These are phyloP conservation scores for Acanthosoma haemorrhoidale DNA, from an alignment of 2,888 invertebrate genomes.

Conservation along the genomic window DNA sequence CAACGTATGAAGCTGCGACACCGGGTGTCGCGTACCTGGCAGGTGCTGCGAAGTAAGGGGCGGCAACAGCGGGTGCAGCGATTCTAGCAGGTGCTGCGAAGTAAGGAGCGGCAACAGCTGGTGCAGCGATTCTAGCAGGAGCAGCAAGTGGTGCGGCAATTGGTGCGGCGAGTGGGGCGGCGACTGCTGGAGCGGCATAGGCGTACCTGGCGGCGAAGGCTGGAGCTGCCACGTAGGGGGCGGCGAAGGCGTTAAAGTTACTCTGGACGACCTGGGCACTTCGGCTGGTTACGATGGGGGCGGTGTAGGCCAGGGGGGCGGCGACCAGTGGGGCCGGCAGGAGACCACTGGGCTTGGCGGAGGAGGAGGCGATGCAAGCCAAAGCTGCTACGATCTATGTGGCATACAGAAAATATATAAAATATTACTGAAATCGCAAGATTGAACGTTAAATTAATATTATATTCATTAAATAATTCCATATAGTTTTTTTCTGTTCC, in stretches of 20 bases:
- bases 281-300: conserved; percentile 58
- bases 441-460: too few species aligned
- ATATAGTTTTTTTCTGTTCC: too few species aligned
- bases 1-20: neutral
- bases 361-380: conserved; percentile 1
- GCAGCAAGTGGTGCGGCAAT: neutral
- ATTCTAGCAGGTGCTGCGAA: neutral
- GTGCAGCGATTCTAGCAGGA: neutral
- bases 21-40: neutral
- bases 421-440: too few species aligned
- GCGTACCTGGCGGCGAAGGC: conserved; percentile 18
- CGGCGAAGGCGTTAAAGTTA: conserved; percentile 49
- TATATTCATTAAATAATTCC: too few species aligned
- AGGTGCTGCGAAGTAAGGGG: neutral
- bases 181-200: conserved; percentile 29
- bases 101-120: neutral
- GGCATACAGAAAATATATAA: neutral
- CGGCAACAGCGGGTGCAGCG: neutral
- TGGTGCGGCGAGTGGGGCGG: neutral
- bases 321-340: conserved; percentile 32
- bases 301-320: conserved; percentile 31
- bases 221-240: conserved; percentile 42
- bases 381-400: neutral
- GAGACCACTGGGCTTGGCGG: neutral
- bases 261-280: conserved; percentile 57